These are phyloP conservation scores for Monochamus saltuarius DNA, from an alignment of 1,140 invertebrate genomes.

Conservation along the genomic window DNA sequence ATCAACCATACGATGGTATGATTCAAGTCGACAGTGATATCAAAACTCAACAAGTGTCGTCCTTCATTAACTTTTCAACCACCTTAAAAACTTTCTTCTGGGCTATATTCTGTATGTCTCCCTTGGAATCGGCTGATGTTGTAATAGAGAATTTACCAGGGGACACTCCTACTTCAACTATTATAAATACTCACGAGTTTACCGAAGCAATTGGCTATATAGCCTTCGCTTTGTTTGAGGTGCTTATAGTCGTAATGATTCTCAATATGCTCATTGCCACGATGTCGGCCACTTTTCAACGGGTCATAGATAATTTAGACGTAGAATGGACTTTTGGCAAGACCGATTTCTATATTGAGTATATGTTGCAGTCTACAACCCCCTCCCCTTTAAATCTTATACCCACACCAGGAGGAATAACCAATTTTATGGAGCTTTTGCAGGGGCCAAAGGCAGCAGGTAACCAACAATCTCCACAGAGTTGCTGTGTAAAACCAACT, in stretches of 20 bases:
- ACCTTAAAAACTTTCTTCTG: constrained; percentile 74
- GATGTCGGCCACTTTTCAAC: constrained; percentile 73
- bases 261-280: constrained; percentile 78
- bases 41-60: constrained; percentile 54
- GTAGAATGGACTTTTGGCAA: constrained; percentile 63
- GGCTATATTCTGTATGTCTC: constrained; percentile 72
- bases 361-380: constrained; percentile 58
- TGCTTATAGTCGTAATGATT: constrained; percentile 71
- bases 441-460: constrained; percentile 31
- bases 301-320: constrained; percentile 61
- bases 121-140: constrained; percentile 65
- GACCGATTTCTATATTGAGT: constrained; percentile 60
- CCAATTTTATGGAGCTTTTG: constrained; percentile 52
- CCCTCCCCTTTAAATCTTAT: constrained; percentile 61
- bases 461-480: constrained; percentile 21
- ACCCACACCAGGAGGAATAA: constrained; percentile 55
- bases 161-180: constrained; percentile 51
- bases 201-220: constrained; percentile 64
- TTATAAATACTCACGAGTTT: constrained; percentile 59
- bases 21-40: constrained; percentile 56
- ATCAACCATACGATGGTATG: constrained; percentile 64
- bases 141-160: constrained; percentile 60
- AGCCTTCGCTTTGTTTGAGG: constrained; percentile 65
- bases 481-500: constrained; percentile 21
- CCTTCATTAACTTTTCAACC: constrained; percentile 58